Evolutionary conservation across 2,113 vertebrate genomes (phyloP).

Genomic region (Pelecanoides urinatrix): DNA sequence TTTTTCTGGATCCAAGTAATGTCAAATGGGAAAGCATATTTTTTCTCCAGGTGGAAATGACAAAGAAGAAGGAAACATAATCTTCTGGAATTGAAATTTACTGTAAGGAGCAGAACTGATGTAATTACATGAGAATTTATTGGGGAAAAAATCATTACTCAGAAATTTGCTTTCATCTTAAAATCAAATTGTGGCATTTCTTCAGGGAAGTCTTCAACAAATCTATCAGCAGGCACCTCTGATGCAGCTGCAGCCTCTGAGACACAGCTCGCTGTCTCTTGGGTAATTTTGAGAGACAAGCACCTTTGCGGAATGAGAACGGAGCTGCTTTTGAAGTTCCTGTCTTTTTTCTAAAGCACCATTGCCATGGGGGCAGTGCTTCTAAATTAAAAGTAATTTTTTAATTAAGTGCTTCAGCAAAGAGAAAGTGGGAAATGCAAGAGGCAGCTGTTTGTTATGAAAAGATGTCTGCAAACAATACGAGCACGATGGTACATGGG

Average conservation of each 20-base stretch:
- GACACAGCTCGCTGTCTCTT: background rate
- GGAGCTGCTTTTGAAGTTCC: background rate
- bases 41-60: background rate
- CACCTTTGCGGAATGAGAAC: background rate
- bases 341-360: background rate
- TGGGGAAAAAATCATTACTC: background rate
- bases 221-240: background rate
- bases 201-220: background rate
- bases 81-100: background rate
- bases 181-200: constrained; percentile 6
- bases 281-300: background rate
- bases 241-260: background rate
- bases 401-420: constrained; percentile 56
- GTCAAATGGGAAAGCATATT: background rate
- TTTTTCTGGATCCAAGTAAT: background rate
- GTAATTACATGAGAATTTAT: background rate
- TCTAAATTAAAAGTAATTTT: constrained; percentile 61
- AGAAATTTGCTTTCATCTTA: background rate
- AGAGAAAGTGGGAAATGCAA: constrained; percentile 13
- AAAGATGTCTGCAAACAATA: background rate
- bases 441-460: background rate
- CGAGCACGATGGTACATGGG: background rate
- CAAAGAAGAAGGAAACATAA: background rate
- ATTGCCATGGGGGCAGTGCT: constrained; percentile 16
- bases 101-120: background rate